Evolutionary conservation across 2,113 vertebrate genomes (phyloP).

Genomic region (Lathamus discolor): DNA sequence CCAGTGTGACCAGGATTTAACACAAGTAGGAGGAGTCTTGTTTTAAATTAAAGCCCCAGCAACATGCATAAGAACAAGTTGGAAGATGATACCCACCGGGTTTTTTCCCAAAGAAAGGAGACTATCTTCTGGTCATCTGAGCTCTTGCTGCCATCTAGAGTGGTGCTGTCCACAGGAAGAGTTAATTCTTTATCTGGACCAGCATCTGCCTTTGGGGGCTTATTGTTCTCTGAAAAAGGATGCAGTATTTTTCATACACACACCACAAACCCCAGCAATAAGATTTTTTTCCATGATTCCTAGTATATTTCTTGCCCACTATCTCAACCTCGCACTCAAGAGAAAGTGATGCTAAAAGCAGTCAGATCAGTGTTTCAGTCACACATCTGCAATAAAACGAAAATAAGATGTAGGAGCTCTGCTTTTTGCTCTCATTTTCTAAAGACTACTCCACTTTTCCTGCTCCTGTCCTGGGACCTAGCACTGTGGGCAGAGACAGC

Average conservation of each 20-base stretch:
- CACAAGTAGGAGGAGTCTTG: background rate
- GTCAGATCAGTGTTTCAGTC: background rate
- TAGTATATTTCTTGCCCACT: background rate
- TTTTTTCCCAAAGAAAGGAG: slow-evolving; percentile 90
- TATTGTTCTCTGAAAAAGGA: slow-evolving; percentile 90
- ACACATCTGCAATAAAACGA: background rate
- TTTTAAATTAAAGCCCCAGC: background rate
- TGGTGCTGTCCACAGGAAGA: slow-evolving; percentile 92
- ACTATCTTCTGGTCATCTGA: slow-evolving; percentile 92
- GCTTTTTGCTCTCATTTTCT: background rate
- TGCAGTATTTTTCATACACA: background rate
- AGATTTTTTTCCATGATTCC: background rate
- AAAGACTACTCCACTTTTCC: background rate
- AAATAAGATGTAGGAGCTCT: background rate
- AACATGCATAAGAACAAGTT: background rate
- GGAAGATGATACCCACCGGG: slow-evolving; percentile 74
- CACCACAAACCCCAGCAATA: background rate
- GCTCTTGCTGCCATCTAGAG: slow-evolving; percentile 93
- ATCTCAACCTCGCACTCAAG: background rate
- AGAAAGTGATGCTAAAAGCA: background rate
- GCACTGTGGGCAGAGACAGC: background rate
- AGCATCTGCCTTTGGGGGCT: slow-evolving; percentile 90
- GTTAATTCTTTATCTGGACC: slow-evolving; percentile 97
- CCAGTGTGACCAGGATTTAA: background rate
- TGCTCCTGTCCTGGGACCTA: background rate